Conservation (phyloP, 2,888 invertebrate genomes). For the Furcula furcula region DNA sequence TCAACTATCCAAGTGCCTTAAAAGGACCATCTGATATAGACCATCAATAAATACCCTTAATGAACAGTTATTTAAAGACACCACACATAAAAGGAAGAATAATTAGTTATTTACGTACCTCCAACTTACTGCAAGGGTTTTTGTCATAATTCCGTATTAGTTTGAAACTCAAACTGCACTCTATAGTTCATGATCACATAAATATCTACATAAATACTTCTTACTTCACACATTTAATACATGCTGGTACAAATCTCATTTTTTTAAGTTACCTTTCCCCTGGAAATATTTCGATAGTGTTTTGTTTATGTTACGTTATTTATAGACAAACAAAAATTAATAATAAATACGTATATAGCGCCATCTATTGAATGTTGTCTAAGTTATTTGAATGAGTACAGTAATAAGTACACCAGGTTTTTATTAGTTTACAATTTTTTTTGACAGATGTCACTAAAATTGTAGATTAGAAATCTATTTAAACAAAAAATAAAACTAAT, state of each 20-base stretch:
- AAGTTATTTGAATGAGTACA: no score
- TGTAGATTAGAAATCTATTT: no score
- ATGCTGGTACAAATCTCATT: constrained; percentile 4
- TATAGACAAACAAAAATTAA: no score
- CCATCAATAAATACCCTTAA: background rate
- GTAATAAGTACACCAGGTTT: no score
- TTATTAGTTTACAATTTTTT: no score
- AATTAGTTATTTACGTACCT: constrained; percentile 3
- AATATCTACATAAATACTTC: background rate
- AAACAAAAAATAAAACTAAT: no score
- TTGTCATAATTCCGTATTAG: background rate
- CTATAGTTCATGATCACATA: background rate
- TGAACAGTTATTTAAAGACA: background rate
- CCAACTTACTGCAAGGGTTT: background rate
- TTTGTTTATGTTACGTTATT: no score
- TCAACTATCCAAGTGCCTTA: background rate
- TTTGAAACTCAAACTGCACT: background rate
- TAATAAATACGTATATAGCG: no score
- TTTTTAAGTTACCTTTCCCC: no score
- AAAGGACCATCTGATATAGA: background rate
- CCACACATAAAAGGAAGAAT: background rate
- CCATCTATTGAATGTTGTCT: no score
- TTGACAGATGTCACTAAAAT: no score
- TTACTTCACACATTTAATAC: constrained; percentile 2
- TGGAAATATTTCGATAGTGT: no score